Evolutionary conservation across 2,888 invertebrate species (phyloP).

Genomic region (Pandemis corylana): DNA sequence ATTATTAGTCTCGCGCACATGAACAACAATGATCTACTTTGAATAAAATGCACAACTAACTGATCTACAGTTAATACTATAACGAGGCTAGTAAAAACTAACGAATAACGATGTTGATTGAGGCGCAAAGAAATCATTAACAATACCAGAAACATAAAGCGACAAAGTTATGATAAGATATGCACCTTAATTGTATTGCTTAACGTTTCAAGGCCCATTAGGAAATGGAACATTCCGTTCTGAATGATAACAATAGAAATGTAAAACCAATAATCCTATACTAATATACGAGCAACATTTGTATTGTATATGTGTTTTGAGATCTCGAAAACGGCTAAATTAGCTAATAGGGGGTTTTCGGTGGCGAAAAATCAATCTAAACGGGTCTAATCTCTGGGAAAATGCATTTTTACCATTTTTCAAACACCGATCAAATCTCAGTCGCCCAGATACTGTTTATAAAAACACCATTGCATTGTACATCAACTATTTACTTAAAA

Average conservation of each 20-base stretch:
- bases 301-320: too few relatives aligned
- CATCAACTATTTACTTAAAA: not conserved
- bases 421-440: too few relatives aligned
- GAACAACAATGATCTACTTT: slow-evolving; percentile 6
- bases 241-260: not conserved
- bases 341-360: too few relatives aligned
- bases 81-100: not conserved
- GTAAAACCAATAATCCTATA: not conserved
- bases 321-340: too few relatives aligned
- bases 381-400: too few relatives aligned
- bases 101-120: not conserved
- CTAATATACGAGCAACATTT: too few relatives aligned
- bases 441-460: not conserved
- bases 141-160: not conserved
- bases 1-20: not conserved
- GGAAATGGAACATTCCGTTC: not conserved
- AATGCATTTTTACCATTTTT: too few relatives aligned
- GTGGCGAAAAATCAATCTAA: too few relatives aligned
- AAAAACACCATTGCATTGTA: not conserved
- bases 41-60: not conserved
- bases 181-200: not conserved
- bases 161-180: not conserved
- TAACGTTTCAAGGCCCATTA: not conserved
- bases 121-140: not conserved
- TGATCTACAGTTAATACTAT: not conserved